Evolutionary conservation across 2,888 invertebrate genomes (phyloP).

Genomic region (Pristionchus japonicus): DNA sequence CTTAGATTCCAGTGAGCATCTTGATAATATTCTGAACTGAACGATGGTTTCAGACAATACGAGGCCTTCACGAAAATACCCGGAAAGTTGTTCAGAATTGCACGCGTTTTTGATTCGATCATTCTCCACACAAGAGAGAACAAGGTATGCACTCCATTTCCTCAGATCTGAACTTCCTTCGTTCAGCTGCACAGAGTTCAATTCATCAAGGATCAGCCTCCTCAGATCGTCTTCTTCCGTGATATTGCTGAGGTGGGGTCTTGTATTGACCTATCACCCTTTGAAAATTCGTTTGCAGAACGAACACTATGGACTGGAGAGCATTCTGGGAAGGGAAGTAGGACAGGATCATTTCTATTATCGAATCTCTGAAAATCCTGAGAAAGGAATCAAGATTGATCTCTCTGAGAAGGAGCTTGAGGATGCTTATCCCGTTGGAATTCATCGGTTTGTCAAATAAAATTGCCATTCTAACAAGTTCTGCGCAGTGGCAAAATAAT

Average conservation of each 20-base stretch:
- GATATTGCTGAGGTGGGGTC: background rate
- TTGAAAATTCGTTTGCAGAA: background rate
- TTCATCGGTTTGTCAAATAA: background rate
- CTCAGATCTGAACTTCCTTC: background rate
- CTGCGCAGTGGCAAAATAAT: background rate
- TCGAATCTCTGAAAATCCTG: background rate
- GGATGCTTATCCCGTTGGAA: background rate
- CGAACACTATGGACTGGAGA: background rate
- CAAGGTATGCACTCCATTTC: too few species aligned
- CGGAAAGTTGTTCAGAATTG: background rate
- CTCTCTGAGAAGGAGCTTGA: background rate
- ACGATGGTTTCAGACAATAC: background rate
- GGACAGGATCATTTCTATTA: background rate
- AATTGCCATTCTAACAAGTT: background rate
- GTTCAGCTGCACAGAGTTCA: constrained; percentile 21
- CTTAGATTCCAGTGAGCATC: background rate
- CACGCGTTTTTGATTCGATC: background rate
- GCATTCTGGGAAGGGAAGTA: background rate
- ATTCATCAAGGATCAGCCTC: constrained; percentile 3
- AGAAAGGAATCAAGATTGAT: background rate
- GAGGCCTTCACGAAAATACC: background rate
- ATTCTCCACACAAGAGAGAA: background rate
- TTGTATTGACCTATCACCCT: too few species aligned
- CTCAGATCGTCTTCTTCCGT: background rate
- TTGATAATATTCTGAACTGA: background rate